These are phyloP conservation scores for Amphimallon solstitiale DNA, from an alignment of 2,888 invertebrate genomes.

Conservation along the genomic window DNA sequence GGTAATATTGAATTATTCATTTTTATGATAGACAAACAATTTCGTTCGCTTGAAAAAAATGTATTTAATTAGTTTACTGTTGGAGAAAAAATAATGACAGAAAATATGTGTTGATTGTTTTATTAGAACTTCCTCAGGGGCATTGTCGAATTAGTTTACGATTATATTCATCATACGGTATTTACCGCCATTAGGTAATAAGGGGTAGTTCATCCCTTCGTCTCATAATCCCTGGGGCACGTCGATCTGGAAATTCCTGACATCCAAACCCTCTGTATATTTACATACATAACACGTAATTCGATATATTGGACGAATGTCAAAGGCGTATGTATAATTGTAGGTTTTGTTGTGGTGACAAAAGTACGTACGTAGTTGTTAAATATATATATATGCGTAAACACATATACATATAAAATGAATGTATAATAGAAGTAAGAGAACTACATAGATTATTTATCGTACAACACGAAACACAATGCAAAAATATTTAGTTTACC, in stretches of 20 bases:
- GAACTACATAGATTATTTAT: too few species aligned
- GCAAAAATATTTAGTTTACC: too few species aligned
- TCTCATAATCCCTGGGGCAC: conserved; percentile 32
- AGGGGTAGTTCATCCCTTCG: conserved; percentile 52
- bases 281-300: conserved; percentile 53
- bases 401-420: too few species aligned
- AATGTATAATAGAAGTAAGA: too few species aligned
- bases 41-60: too few species aligned
- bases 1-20: too few species aligned
- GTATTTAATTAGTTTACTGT: neutral
- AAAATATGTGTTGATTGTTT: conserved; percentile 60
- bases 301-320: conserved; percentile 47
- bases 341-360: neutral
- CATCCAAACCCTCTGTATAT: conserved; percentile 48
- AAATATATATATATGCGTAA: too few species aligned
- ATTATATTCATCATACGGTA: conserved; percentile 64
- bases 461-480: too few species aligned
- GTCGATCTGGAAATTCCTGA: conserved; percentile 34
- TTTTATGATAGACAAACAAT: too few species aligned
- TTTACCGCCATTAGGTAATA: conserved; percentile 65
- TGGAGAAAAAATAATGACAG: conserved; percentile 2
- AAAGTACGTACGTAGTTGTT: neutral
- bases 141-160: conserved; percentile 62
- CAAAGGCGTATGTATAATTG: conserved; percentile 30
- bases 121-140: conserved; percentile 58